Conservation (phyloP, 2,888 invertebrate genomes). For the Trileptium ribeirensis region DNA sequence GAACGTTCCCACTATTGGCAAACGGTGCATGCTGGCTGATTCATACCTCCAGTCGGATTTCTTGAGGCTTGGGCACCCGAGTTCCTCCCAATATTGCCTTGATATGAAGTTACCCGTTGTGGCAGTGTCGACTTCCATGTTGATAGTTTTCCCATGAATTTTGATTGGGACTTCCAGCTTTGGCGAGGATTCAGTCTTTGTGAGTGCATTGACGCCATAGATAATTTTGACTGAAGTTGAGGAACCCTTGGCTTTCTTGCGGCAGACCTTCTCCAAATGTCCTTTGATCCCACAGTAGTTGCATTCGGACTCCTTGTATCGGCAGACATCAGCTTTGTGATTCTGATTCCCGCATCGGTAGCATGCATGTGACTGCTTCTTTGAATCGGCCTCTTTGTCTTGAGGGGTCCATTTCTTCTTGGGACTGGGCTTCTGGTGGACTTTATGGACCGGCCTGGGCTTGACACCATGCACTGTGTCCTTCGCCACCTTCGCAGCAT, state of each 20-base stretch:
- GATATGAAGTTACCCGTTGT: slow-evolving; percentile 19
- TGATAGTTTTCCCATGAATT: slow-evolving; percentile 14
- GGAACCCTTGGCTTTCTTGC: neutral
- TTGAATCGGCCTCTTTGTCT: neutral
- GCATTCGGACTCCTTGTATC: slow-evolving; percentile 24
- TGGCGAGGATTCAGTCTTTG: slow-evolving; percentile 8
- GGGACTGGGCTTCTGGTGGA: slow-evolving; percentile 21
- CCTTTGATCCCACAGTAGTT: slow-evolving; percentile 11
- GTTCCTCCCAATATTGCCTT: neutral
- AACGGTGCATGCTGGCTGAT: neutral
- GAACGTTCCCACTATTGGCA: neutral
- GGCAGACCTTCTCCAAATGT: slow-evolving; percentile 12
- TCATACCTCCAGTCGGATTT: slow-evolving; percentile 21
- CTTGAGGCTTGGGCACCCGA: neutral
- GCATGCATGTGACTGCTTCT: neutral
- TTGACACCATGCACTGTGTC: slow-evolving; percentile 32
- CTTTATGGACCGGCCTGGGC: slow-evolving; percentile 27
- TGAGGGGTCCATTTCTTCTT: neutral
- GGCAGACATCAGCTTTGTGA: slow-evolving; percentile 7
- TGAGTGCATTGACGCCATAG: slow-evolving; percentile 22
- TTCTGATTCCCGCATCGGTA: neutral
- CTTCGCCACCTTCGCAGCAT: slow-evolving; percentile 34
- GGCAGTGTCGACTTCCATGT: slow-evolving; percentile 27
- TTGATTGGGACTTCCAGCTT: slow-evolving; percentile 26
- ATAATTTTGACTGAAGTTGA: slow-evolving; percentile 6